Evolutionary conservation across 2,113 vertebrate species (phyloP), one percentile per base, ranked within the genome.

Genomic region (Hydrochoerus hydrochaeris): DNA sequence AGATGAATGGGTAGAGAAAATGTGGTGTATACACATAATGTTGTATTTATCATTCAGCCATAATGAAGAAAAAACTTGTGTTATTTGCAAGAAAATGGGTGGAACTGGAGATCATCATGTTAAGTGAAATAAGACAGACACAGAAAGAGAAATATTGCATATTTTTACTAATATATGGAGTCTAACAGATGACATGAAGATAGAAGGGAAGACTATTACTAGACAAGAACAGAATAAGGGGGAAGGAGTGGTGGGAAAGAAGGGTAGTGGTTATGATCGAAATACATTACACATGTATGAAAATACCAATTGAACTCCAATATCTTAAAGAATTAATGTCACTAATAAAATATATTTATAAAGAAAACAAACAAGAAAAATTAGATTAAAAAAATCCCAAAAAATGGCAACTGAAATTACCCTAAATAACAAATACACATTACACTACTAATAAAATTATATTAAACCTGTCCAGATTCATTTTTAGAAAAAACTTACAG

Each of bases 381-480:
- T 46, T 3, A 71, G 24, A 20, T 22, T 22, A 71, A 96, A 62
- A 20, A 67, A 20, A 35, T 62, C 52, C 30, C 49, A 73, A 4
- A 58, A 85, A 88, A 41, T 87, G 24, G 17, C 44, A 73, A 85
- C 38, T 95, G 32, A 96, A 86, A 93, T 84, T 86, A 46, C 90
- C 60, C 9, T 67, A 91, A 95, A 81, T 87, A 91, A 67, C 60
- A 22, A 96, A 71, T 14, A 49, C 13, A 77, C 46, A 26, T 77
- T 28, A 46, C 38, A 58, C 13, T 85, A 94, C 5, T 65, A 86
- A 30, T 44, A 84, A 91, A 81, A 73, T 38, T 73, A n/a, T 65
- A 84, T 41, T 57, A 86, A 89, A 88, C 52, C 14, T 94, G 10
- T 57, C 5, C 19, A 52, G 81, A 96, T n/a, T 4, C 41, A 88